These are phyloP conservation scores for Leptopterna dolabrata DNA, from an alignment of 2,888 invertebrate species.

Conservation along the genomic window DNA sequence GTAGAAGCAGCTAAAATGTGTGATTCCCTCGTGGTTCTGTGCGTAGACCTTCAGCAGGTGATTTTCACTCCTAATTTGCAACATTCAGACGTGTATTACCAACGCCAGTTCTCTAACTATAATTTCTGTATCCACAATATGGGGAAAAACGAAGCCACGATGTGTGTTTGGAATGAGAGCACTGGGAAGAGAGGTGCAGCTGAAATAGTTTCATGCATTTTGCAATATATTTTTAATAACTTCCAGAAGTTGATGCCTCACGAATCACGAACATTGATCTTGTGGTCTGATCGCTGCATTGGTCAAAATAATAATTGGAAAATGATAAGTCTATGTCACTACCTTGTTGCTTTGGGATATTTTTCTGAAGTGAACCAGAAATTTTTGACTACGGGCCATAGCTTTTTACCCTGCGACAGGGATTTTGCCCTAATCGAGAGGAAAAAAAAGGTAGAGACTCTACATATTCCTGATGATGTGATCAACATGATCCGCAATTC, in stretches of 20 bases:
- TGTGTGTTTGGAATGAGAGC: constrained; percentile 59
- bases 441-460: constrained; percentile 51
- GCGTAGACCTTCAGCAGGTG: constrained; percentile 51
- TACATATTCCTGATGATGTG: constrained; percentile 52
- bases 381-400: constrained; percentile 59
- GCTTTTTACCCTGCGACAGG: no score
- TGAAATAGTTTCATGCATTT: constrained; percentile 58
- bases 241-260: constrained; percentile 44
- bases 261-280: constrained; percentile 56
- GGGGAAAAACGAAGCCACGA: constrained; percentile 48
- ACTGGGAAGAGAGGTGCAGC: constrained; percentile 57
- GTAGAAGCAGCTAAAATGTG: background rate
- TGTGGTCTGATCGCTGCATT: constrained; percentile 62
- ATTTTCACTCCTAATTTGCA: constrained; percentile 46
- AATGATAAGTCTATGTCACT: constrained; percentile 51
- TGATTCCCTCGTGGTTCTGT: constrained; percentile 35
- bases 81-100: constrained; percentile 47
- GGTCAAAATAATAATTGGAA: constrained; percentile 62
- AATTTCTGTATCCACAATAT: constrained; percentile 52
- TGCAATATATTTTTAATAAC: constrained; percentile 54
- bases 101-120: constrained; percentile 33
- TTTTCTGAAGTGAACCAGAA: constrained; percentile 61
- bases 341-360: constrained; percentile 45
- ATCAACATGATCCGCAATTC: constrained; percentile 23
- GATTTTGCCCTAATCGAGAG: constrained; percentile 59